Base-by-base conservation (phyloP, 2,113 vertebrate species). In the Mormyrus iriodes region DNA sequence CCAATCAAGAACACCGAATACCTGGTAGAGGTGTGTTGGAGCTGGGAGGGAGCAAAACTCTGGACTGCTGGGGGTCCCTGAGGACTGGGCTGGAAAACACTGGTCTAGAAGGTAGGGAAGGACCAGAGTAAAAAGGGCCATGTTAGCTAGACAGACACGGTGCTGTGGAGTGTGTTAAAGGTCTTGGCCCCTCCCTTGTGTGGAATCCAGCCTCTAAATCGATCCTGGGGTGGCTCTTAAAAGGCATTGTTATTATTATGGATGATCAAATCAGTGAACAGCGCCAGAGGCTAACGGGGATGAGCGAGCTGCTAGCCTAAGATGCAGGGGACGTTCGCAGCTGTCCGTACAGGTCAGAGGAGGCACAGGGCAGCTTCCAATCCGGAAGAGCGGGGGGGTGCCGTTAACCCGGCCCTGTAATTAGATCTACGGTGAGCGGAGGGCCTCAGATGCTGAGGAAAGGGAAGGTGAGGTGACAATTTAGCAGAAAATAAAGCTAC, bases 221-320 rank as follows among this genome's bases (percentile, higher is more conserved):
- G 69, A 85, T 69, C 83, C 55, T 44, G 65, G 53, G 52, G 27
- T 48, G 24, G 12, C 69, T 79, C 79, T 90, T 46, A 88, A 51
- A 91, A 88, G 87, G 88, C 87, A n/a, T 65, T 46, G 69, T 92
- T 73, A 76, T 49, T 55, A 58, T 76, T 89, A 89, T 69, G 61
- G 61, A 69, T 69, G 61, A 91, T 92, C 76, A 88, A 90, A 91
- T 88, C 88, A 90, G 46, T 51, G n/a, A 17, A 27, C 46, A 2
- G 27, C 69, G 90, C 88, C 53, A 61, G 42, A 84, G 90, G 90
- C 85, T 90, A 89, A 61, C 82, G 85, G 76, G 88, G 87, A 92
- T 90, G 86, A 92, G 87, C 76, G 44, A 85, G 90, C 27, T 4
- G 27, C 27, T 35, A 6, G 69, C 69, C 15, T 6, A 31, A 76